Evolutionary conservation across 1,140 invertebrate species (phyloP), one percentile per base, ranked within the genome.

Genomic region (Heliconius himera): DNA sequence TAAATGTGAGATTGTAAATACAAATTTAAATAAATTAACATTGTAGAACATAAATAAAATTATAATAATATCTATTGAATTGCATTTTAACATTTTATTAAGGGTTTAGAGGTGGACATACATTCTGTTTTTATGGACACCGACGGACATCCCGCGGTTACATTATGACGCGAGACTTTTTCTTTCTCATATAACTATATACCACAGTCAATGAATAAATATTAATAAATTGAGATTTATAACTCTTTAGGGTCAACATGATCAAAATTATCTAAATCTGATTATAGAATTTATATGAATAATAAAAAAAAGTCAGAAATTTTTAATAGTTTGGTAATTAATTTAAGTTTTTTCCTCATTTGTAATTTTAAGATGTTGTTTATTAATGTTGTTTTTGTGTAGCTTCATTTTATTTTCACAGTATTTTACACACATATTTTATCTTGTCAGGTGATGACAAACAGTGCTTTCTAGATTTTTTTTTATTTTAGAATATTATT

Each of bases 141-240:
- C 72, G 46, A 79, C 76, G 49, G 83, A 76, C 74, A 49, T 88
- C 87, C 87, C 83, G 87, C 79, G 85, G 87, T 80, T 84, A 76
- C 74, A 66, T 73, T 82, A 84, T 77, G 72, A 49, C 56, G 72
- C 41, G 49, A 51, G 18, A 51, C 16, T 51, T 26, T 78, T 76
- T 72, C 56, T 81, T 75, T 80, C 73, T 74, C 76, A 54, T 81
- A 78, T 60, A 71, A 56, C 77, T 74, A 18, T 66, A 11, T 66
- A 66, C 76, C 20, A 36, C 38, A 66, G 51, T 36, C 51, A 75
- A 81, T 81, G 77, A 83, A 85, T 86, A 83, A 82, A 86, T 84
- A 84, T 78, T 76, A 79, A 84, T 85, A 85, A 85, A 85, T 84
- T 82, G 72, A 84, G 82, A 84, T 85, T 85, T 84, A 85, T 84